Base-by-base conservation (phyloP, 2,888 invertebrate species). In the Drosophila tanythrix region DNA sequence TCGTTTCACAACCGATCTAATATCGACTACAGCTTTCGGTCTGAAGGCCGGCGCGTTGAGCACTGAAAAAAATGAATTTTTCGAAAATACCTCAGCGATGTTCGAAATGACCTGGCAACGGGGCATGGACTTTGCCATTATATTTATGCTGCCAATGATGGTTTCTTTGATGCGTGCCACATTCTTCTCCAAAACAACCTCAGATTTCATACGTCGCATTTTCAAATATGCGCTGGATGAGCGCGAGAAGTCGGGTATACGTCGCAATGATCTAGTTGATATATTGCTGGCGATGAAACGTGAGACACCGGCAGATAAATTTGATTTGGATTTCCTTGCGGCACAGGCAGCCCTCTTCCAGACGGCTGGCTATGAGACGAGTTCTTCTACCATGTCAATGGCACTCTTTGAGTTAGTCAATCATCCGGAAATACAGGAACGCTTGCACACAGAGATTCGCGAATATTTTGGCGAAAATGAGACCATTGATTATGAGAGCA, bases 241-340 rank as follows among this genome's bases (percentile, higher is more conserved):
- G 7, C 90, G 94, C 4, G 91, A 92, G 52, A 81, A 87, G 31
- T 90, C 91, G 2, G 93, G 93, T 2, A 21, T 76, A 7, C 40
- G 43, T 21, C 83, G 88, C 0, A 91, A 93, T 38, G 94, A 94
- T 80, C 91, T 94, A 0, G 88, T 94, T 13, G 94, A 94, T 63
- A 79, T 93, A 5, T 77, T 94, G 10, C 67, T 94, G 59, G 89
- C 92, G 5, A 69, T 94, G 38, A 93, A 90, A 35, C 81, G 89
- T 1, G 75, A 83, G 11, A 79, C 79, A 11, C 11, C 0, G 71
- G 33, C 0, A 50, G 79, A 74, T 1, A 71, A 64, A 3, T 4
- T 40, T 2, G 50, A 74, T 4, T 21, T 76, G 7, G 92, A 92
- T 21, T 74, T 80, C 35, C 70, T 93, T 2, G 84, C 91, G 0